Evolutionary conservation across 1,140 invertebrate species (phyloP), one percentile per base, ranked within the genome.

Genomic region (Ceratosolen solmsi): DNA sequence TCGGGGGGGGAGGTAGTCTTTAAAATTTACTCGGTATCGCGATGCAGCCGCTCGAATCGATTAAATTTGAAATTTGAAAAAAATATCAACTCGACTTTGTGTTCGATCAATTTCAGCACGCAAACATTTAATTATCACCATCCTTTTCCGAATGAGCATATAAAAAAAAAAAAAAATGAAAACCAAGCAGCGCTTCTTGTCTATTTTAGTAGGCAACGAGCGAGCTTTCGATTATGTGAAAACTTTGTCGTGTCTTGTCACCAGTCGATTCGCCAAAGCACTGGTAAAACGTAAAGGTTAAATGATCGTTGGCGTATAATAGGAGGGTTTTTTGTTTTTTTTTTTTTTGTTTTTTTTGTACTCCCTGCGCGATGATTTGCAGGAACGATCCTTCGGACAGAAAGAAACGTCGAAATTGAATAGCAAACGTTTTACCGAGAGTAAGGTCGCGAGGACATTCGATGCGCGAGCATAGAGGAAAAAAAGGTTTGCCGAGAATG

Each of bases 371-470:
- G 9, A 65, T 22, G 2, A 30, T 46, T 68, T 13, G 41, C 41
- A 8, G n/a, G 22, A 51, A 68, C 25, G 13, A 20, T 7, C 3
- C 7, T n/a, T n/a, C 25, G 3, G 25, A 46, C 25, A 36, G 1
- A 17, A 27, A 36, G 30, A 46, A 70, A 36, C 3, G 1, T 36
- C 33, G n/a, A 75, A 75, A 75, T 20, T 63, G 22, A 77, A 65
- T 15, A 22, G 22, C 25, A 70, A 56, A 70, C 60, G 8, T 79
- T 79, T 79, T 70, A 38, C 30, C 11, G 56, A n/a, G 54, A 20
- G 58, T 63, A 71, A 73, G 70, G 33, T 4, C 15, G n/a, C 25
- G 7, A 15, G 7, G 38, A 73, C 7, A 65, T 2, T 22, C 70
- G 41, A 49, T 38, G 20, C 13, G 51, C 49, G 27, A 33, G 17